Evolutionary conservation across 2,888 invertebrate genomes (phyloP).

Genomic region (Acanthacorydalis orientalis): DNA sequence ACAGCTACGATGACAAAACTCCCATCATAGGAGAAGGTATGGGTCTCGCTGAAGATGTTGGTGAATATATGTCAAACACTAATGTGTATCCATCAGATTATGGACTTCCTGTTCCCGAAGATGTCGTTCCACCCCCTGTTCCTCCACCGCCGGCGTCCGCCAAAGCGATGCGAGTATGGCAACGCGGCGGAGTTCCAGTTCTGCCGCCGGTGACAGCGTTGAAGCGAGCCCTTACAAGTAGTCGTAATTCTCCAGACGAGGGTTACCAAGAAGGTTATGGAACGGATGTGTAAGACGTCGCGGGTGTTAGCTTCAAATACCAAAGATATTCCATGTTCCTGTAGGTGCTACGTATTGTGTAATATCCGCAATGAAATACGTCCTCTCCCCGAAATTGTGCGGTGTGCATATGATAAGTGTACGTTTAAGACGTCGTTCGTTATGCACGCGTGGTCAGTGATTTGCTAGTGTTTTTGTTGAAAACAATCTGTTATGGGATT

Average conservation of each 20-base stretch:
- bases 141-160: conserved; percentile 35
- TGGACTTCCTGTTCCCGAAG: conserved; percentile 44
- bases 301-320: conserved; percentile 3
- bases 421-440: neutral
- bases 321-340: conserved; percentile 7
- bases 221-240: conserved; percentile 67
- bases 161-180: conserved; percentile 76
- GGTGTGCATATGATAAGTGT: neutral
- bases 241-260: conserved; percentile 76
- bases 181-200: conserved; percentile 67
- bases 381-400: too few relatives aligned
- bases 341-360: conserved; percentile 4
- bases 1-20: conserved; percentile 52
- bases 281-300: conserved; percentile 59
- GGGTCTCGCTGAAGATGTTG: conserved; percentile 42
- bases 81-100: conserved; percentile 59
- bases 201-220: conserved; percentile 71
- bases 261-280: conserved; percentile 87
- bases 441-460: too few relatives aligned
- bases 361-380: too few relatives aligned
- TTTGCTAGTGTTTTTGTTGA: too few relatives aligned
- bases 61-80: conserved; percentile 12
- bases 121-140: conserved; percentile 23
- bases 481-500: too few relatives aligned
- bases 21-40: conserved; percentile 52